phyloP scores from a whole-genome alignment of 1,140 invertebrate species.

The Theocolax elegans region DNA sequence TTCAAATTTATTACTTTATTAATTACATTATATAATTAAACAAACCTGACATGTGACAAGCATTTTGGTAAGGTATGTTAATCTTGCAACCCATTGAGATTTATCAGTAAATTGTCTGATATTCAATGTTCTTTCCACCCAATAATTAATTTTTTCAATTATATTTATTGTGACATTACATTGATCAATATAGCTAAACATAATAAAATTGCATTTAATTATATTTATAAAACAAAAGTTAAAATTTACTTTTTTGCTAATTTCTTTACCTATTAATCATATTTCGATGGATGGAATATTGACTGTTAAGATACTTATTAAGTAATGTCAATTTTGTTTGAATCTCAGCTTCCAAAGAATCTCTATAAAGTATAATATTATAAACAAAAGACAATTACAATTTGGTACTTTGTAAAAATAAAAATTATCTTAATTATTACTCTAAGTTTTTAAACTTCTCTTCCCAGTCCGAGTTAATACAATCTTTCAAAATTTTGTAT shows the following conservation, averaged over 20 bases:
- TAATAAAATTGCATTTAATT: not conserved
- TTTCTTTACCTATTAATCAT: constrained; percentile 27
- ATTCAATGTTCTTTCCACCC: constrained; percentile 10
- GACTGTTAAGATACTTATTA: not conserved
- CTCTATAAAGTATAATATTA: constrained; percentile 8
- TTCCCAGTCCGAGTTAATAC: constrained; percentile 20
- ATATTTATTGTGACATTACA: not conserved
- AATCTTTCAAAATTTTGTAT: constrained; percentile 21
- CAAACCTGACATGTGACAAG: no score
- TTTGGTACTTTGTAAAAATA: not conserved
- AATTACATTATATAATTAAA: no score
- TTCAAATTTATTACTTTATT: no score
- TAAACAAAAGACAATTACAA: not conserved
- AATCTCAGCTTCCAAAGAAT: not conserved
- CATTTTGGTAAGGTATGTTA: no score
- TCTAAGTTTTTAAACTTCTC: constrained; percentile 21
- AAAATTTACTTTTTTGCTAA: not conserved
- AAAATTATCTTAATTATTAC: constrained; percentile 17
- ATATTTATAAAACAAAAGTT: not conserved
- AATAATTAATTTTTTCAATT: constrained; percentile 12
- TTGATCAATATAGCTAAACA: constrained; percentile 23
- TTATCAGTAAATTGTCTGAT: not conserved
- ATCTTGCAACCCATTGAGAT: constrained; percentile 1
- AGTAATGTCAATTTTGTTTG: constrained; percentile 17
- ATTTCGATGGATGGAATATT: constrained; percentile 6